A percentile compares a stretch with the other conserved stretches of the same genome.
phyloP scores from a whole-genome alignment of 2,888 invertebrate genomes.

The Melanophora roralis region DNA sequence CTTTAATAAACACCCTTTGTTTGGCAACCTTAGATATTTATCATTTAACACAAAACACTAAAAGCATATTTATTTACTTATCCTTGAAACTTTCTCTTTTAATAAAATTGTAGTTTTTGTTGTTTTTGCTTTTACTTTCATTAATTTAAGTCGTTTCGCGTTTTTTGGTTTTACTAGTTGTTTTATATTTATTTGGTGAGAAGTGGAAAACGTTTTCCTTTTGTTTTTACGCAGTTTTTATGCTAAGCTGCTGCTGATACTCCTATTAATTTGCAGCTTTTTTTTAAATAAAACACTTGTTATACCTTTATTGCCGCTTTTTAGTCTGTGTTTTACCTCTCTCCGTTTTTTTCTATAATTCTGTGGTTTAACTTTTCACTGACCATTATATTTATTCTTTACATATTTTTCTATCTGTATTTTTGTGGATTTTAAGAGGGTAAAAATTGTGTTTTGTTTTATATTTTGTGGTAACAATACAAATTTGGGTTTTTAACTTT shows the following conservation, averaged over 20 bases:
- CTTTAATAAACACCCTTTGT: too few relatives aligned
- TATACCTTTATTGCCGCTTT: not conserved
- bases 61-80: too few relatives aligned
- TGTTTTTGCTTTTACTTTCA: constrained; percentile 70
- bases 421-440: not conserved
- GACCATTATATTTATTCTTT: not conserved
- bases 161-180: constrained; percentile 21
- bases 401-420: constrained; percentile 3
- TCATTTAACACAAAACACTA: too few relatives aligned
- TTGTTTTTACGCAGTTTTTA: constrained; percentile 1
- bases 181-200: too few relatives aligned
- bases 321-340: not conserved
- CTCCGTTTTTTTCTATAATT: constrained; percentile 33
- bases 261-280: not conserved
- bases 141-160: constrained; percentile 73
- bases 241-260: not conserved
- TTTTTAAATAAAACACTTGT: constrained; percentile 2
- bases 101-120: not conserved
- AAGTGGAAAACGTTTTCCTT: constrained; percentile 5
- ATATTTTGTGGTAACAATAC: not conserved
- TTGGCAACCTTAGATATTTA: too few relatives aligned
- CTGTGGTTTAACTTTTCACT: constrained; percentile 11
- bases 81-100: constrained; percentile 37
- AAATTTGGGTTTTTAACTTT: too few relatives aligned
- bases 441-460: not conserved